Base-by-base conservation (phyloP, 2,888 invertebrate species). In the Syritta pipiens region DNA sequence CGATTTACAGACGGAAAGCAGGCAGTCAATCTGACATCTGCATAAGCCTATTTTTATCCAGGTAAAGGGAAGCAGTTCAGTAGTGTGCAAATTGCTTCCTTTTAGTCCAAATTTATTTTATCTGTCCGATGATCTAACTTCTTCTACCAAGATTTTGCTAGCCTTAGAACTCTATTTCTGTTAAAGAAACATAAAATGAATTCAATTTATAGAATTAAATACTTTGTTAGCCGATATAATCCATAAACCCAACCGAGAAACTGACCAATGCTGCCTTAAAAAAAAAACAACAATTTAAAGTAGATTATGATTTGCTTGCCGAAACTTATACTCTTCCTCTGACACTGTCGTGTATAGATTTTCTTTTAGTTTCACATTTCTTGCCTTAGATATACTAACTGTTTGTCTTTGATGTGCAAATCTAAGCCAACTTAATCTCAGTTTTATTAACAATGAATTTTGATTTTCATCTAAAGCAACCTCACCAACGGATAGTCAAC, bases 401-500 rank as follows among this genome's bases (percentile, higher is more conserved):
- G 79, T 74, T 79, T 79, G 79, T 79, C 62, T 72, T 79, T 74
- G 72, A 74, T 79, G 79, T 79, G 68, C 67, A 46, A 79, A 30
- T 2, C 4, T 5, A 26, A n/a, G 6, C 0, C 4, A 10, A 26
- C 5, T 10, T 12, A 59, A 59, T 26, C 26, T 60, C 49, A 55
- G 55, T 30, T 49, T 42, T 20, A 48, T 35, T 59, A 40, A 67
- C n/a, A 14, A 53, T 44, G 37, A 40, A 26, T 57, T 55, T 1
- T 26, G 7, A 72, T 35, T 57, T 60, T 32, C 24, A 32, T 67
- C 30, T 44, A 19, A 30, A 76, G 72, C 75, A 83, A 83, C 81
- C 35, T 83, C 84, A 46, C 83, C 84, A 75, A 81, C 82, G 19
- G 83, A 83, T 19, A 81, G 83, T 74, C 84, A 82, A 53, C 83